Base-by-base conservation (phyloP, 2,888 invertebrate genomes). In the Pardosa pseudoannulata region DNA sequence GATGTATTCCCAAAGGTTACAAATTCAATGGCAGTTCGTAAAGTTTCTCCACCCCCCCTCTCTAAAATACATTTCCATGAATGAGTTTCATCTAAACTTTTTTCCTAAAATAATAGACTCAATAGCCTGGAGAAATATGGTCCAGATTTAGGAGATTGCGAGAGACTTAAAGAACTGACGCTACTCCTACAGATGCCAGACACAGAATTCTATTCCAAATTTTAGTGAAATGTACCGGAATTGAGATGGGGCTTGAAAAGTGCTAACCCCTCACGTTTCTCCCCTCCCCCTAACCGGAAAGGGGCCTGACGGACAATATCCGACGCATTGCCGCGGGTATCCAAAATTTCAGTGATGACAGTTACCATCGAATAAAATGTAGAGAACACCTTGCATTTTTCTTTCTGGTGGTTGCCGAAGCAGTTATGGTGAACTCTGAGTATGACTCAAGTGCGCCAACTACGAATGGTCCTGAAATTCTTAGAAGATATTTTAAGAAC, bases 221-320 rank as follows among this genome's bases (percentile, higher is more conserved):
- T 76, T 46, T 46, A 29, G 23, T 65, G 19, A 74, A 74, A 68
- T 70, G 76, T 71, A 32, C 70, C 76, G 82, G 71, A 82, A 82
- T 70, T 76, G 32, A 29, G 70, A 74, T 31, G 16, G 82, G 64
- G 28, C 19, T 31, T 46, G 27, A 68, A 56, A 72, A 65, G 29
- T 29, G 71, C 62, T 62, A 71, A 16, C 56, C 80, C 80, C 50
- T 16, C 31, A 50, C 32, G 3, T 56, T 23, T 23, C 1, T 3
- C 56, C 56, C 56, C 65, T 64, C 79, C 27, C 19, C n/a, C 46
- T 29, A 62, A 72, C 80, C 80, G 80, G 80, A 80, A 82, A 56
- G 56, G 71, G 76, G 75, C 64, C 71, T 71, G 65, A 82, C 71
- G 82, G 82, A 82, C 82, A 82, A 82, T 82, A 82, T 82, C 82